Conservation (phyloP, 2,113 vertebrate species). For the Platanista minor region DNA sequence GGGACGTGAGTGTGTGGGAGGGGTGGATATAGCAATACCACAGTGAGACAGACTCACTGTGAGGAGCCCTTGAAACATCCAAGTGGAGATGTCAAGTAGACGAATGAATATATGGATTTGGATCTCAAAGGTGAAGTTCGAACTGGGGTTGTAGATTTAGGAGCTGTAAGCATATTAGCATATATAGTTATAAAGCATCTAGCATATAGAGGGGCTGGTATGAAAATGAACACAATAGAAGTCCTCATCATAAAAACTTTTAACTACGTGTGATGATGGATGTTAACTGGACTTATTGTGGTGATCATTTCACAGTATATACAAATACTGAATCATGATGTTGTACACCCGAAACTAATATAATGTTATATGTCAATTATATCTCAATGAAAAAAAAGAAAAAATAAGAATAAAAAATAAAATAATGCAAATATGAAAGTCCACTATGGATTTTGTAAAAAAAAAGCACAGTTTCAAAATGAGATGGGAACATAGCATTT, state of each 20-base stretch:
- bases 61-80: not conserved
- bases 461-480: not conserved
- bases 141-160: not conserved
- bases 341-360: not conserved
- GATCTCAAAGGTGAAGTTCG: not conserved
- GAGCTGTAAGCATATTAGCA: not conserved
- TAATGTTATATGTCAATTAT: not conserved
- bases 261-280: not conserved
- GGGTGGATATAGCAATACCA: not conserved
- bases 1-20: not conserved
- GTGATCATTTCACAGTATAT: not conserved
- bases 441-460: not conserved
- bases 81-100: not conserved
- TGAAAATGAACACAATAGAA: not conserved
- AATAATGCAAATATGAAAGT: not conserved
- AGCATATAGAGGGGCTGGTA: not conserved
- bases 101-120: not conserved
- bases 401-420: not conserved
- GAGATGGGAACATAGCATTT: not conserved
- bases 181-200: not conserved
- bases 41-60: not conserved
- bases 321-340: not conserved
- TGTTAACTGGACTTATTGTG: not conserved
- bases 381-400: no score
- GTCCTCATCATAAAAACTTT: not conserved